These are phyloP conservation scores for Caenorhabditis sp. DNA, from an alignment of 2,888 invertebrate species.

Conservation along the genomic window DNA sequence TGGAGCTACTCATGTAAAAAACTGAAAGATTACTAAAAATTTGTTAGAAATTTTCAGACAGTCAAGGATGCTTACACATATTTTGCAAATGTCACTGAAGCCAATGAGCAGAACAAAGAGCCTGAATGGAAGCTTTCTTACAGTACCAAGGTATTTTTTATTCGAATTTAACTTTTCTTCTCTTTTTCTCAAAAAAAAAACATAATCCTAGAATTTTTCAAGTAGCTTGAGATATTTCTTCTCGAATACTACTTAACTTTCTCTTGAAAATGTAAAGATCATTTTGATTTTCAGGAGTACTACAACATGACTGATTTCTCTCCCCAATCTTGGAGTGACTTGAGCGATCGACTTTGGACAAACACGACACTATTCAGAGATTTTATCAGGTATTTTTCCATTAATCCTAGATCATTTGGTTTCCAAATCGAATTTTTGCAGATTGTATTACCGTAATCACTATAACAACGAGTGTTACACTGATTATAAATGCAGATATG, in stretches of 20 bases:
- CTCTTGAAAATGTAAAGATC: neutral
- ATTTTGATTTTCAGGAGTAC: conserved; percentile 14
- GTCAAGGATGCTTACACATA: conserved; percentile 61
- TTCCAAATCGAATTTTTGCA: conserved; percentile 10
- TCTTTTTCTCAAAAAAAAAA: too few relatives aligned
- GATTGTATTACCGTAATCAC: conserved; percentile 46
- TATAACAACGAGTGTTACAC: conserved; percentile 49
- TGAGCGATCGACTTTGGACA: conserved; percentile 49
- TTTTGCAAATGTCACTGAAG: conserved; percentile 53
- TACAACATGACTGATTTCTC: conserved; percentile 61
- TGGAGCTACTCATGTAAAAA: conserved; percentile 65
- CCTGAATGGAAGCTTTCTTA: conserved; percentile 53
- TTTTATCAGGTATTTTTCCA: conserved; percentile 42
- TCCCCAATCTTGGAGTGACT: conserved; percentile 56
- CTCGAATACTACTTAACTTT: too few relatives aligned
- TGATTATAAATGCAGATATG: conserved; percentile 39
- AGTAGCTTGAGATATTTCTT: too few relatives aligned
- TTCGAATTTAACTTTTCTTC: too few relatives aligned
- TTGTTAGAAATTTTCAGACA: conserved; percentile 42
- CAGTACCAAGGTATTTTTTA: conserved; percentile 29
- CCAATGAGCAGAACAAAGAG: conserved; percentile 51
- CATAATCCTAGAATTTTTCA: too few relatives aligned
- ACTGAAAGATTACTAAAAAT: conserved; percentile 14
- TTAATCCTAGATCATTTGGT: too few relatives aligned
- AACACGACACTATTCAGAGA: conserved; percentile 52